phyloP scores from a whole-genome alignment of 2,797 vertebrate genomes.

The Rhinoraja longicauda region DNA sequence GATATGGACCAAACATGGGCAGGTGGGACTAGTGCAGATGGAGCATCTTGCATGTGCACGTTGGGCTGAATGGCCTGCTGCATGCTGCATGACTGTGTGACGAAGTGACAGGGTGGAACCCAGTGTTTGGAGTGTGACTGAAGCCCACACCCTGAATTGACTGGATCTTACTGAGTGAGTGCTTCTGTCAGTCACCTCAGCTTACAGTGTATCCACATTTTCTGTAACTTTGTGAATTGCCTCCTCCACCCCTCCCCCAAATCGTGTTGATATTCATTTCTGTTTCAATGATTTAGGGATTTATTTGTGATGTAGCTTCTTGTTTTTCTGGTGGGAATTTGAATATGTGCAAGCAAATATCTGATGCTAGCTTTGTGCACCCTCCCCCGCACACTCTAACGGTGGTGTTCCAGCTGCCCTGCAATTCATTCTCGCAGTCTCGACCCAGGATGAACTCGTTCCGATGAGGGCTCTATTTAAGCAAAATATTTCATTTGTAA shows the following conservation, averaged over 20 bases:
- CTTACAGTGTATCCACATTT: not conserved
- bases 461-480: slow-evolving; percentile 22
- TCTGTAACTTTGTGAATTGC: not conserved
- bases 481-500: not conserved
- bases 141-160: not conserved
- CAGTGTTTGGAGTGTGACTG: not conserved
- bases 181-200: too few species aligned
- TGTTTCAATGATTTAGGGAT: not conserved
- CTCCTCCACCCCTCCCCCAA: not conserved
- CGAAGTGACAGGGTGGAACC: too few species aligned
- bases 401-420: not conserved
- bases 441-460: not conserved
- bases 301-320: not conserved
- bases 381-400: not conserved
- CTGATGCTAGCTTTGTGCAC: not conserved
- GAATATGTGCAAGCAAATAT: not conserved
- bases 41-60: too few species aligned
- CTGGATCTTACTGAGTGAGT: not conserved
- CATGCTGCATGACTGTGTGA: too few species aligned
- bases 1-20: too few species aligned
- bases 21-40: too few species aligned
- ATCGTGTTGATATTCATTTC: not conserved
- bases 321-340: not conserved
- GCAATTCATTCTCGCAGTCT: not conserved
- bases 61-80: too few species aligned